Evolutionary conservation across 2,797 vertebrate species (phyloP).

Genomic region (Tadarida brasiliensis): DNA sequence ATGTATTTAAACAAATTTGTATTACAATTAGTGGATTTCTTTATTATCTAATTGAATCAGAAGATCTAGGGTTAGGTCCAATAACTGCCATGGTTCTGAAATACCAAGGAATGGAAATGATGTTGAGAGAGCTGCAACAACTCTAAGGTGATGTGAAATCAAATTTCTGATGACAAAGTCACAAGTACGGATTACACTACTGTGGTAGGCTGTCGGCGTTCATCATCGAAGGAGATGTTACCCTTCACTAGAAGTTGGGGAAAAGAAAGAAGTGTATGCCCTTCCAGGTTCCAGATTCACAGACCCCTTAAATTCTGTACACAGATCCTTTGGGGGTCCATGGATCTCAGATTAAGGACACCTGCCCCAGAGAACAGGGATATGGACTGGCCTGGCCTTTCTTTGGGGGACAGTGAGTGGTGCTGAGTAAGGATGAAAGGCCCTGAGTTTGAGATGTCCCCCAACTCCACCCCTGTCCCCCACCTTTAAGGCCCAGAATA

Average conservation of each 20-base stretch:
- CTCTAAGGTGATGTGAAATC: background rate
- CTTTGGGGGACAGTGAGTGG: background rate
- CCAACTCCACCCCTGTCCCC: fast-evolving
- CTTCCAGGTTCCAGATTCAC: background rate
- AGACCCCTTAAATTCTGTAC: background rate
- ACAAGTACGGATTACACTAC: background rate
- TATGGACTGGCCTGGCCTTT: background rate
- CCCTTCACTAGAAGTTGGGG: background rate
- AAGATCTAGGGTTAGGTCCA: constrained; percentile 4
- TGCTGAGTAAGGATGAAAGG: background rate
- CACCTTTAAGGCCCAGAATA: background rate
- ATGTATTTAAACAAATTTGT: constrained; percentile 24
- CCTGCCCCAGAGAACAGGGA: background rate
- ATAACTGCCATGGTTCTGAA: background rate
- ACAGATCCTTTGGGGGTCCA: background rate
- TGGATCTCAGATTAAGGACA: background rate
- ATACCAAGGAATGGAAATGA: background rate
- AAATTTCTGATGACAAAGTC: constrained; percentile 3
- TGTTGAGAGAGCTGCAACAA: background rate
- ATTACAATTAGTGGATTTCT: background rate
- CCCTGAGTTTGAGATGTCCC: background rate
- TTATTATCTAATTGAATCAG: constrained; percentile 57
- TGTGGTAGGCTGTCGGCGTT: background rate
- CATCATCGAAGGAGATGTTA: background rate
- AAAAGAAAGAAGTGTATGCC: background rate